Conservation (phyloP, 2,888 invertebrate species). For the Metopia argyrocephala region DNA sequence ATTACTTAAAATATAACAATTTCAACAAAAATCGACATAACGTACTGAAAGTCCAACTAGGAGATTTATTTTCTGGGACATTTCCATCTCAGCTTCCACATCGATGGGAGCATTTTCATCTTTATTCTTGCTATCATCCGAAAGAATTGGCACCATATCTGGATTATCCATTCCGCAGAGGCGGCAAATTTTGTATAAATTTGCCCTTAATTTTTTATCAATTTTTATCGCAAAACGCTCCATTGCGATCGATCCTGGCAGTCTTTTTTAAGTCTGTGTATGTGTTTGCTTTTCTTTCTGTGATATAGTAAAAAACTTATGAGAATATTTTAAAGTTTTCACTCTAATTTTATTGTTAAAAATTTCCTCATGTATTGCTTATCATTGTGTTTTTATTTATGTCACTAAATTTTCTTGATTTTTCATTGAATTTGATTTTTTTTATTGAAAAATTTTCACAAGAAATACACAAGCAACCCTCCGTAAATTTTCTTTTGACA, state of each 20-base stretch:
- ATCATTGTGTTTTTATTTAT: conserved; percentile 45
- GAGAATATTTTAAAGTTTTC: conserved; percentile 10
- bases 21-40: neutral
- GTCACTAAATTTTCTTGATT: conserved; percentile 25
- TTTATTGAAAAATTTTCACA: conserved; percentile 47
- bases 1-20: neutral
- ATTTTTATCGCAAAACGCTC: conserved; percentile 76
- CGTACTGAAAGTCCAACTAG: conserved; percentile 57
- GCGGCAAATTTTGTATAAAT: conserved; percentile 77
- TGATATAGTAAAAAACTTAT: conserved; percentile 28
- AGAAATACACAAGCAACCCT: conserved; percentile 63
- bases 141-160: conserved; percentile 73
- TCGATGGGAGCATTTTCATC: conserved; percentile 64
- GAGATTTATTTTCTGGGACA: conserved; percentile 74
- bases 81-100: conserved; percentile 73
- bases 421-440: conserved; percentile 24
- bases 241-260: conserved; percentile 49
- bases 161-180: conserved; percentile 78
- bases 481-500: conserved; percentile 58
- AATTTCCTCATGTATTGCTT: conserved; percentile 24
- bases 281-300: conserved; percentile 22
- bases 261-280: neutral
- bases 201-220: conserved; percentile 75
- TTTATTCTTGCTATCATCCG: conserved; percentile 62
- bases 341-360: conserved; percentile 5